Evolutionary conservation across 2,888 invertebrate species (phyloP).

Genomic region (Oscheius sp.): DNA sequence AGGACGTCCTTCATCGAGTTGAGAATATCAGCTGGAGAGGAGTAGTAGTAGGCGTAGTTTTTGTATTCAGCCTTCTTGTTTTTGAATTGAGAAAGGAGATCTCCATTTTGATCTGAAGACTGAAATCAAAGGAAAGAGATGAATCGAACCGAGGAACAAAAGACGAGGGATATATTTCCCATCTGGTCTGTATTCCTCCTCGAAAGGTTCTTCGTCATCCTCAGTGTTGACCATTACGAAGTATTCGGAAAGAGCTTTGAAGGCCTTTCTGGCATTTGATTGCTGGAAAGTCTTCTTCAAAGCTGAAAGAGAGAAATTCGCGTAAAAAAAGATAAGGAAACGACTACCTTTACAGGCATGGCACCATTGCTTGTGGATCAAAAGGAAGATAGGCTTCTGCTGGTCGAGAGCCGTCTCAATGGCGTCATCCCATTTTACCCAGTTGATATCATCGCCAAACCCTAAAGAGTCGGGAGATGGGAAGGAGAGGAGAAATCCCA

Average conservation of each 20-base stretch:
- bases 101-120: conserved; percentile 65
- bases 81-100: conserved; percentile 64
- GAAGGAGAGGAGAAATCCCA: conserved; percentile 17
- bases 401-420: conserved; percentile 66
- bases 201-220: conserved; percentile 71
- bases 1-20: conserved; percentile 69
- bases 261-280: conserved; percentile 69
- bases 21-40: conserved; percentile 69
- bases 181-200: conserved; percentile 69
- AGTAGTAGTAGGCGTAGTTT: conserved; percentile 70
- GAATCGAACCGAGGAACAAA: conserved; percentile 59
- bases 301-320: conserved; percentile 47
- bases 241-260: conserved; percentile 67
- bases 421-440: conserved; percentile 70
- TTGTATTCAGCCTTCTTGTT: conserved; percentile 70
- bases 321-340: not conserved
- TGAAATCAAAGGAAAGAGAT: not conserved
- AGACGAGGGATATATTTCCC: conserved; percentile 69
- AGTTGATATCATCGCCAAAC: conserved; percentile 68
- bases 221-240: conserved; percentile 73
- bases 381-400: conserved; percentile 72
- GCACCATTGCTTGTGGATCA: conserved; percentile 74
- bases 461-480: conserved; percentile 43
- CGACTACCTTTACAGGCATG: conserved; percentile 72
- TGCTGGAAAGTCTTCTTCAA: conserved; percentile 69